Conservation (phyloP, 2,888 invertebrate genomes). For the Chromoteleia sp. region DNA sequence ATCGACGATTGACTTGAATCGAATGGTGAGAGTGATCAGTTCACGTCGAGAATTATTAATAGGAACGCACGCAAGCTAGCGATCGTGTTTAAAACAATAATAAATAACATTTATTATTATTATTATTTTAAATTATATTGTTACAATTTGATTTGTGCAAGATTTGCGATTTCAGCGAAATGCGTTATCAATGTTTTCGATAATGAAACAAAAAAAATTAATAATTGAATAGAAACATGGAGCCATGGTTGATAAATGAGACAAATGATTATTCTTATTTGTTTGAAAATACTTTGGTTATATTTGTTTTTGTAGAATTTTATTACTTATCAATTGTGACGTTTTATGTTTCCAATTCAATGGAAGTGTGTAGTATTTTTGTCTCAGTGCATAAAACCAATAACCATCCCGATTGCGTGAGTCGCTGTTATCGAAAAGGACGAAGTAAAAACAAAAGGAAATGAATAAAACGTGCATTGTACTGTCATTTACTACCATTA, state of each 20-base stretch:
- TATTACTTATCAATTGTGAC: constrained; percentile 18
- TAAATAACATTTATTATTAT: constrained; percentile 6
- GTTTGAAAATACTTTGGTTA: constrained; percentile 22
- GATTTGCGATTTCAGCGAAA: constrained; percentile 12
- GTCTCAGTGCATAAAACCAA: constrained; percentile 27
- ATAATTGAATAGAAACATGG: constrained; percentile 23
- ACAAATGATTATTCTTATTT: constrained; percentile 24
- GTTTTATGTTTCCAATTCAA: constrained; percentile 35
- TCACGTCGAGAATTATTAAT: constrained; percentile 49
- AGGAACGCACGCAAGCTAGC: constrained; percentile 35
- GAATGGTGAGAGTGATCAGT: constrained; percentile 40
- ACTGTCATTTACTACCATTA: constrained; percentile 74
- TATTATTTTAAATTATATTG: constrained; percentile 33
- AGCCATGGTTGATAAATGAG: constrained; percentile 22
- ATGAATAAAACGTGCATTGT: constrained; percentile 24
- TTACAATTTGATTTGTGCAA: background rate
- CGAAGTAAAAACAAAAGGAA: constrained; percentile 5
- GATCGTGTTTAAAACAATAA: constrained; percentile 35
- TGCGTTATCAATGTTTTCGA: constrained; percentile 10
- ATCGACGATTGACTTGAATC: constrained; percentile 47
- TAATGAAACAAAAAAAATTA: background rate
- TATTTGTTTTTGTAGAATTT: constrained; percentile 15
- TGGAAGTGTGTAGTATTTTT: constrained; percentile 20
- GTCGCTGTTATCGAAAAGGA: constrained; percentile 72
- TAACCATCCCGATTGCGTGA: constrained; percentile 57